Evolutionary conservation across 2,113 vertebrate species (phyloP).

Genomic region (Sciurus niger): DNA sequence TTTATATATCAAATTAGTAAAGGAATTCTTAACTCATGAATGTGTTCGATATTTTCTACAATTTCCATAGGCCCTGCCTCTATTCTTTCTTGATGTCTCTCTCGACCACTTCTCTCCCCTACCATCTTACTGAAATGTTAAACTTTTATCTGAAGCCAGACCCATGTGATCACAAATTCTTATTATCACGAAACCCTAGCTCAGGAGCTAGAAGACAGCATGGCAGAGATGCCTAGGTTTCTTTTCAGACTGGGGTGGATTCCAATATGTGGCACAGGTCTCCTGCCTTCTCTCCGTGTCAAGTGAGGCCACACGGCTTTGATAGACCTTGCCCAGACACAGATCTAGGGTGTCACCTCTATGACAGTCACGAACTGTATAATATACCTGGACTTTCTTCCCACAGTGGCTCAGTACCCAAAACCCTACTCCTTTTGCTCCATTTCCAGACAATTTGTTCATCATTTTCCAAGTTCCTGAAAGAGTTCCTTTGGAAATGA

Average conservation of each 20-base stretch:
- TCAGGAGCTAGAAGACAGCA: background rate
- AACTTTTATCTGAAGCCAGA: constrained; percentile 25
- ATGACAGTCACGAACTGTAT: background rate
- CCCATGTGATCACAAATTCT: background rate
- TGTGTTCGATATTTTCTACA: background rate
- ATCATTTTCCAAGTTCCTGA: background rate
- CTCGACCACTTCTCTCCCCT: background rate
- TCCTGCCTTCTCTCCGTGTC: background rate
- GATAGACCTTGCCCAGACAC: background rate
- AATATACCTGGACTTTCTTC: background rate
- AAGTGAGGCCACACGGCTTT: background rate
- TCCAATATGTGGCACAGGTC: background rate
- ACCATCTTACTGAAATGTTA: background rate
- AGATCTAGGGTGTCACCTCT: background rate
- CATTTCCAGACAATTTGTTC: background rate
- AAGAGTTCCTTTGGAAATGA: background rate
- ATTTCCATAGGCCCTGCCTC: background rate
- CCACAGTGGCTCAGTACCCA: background rate
- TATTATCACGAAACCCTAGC: background rate
- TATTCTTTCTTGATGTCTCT: background rate
- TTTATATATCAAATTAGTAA: constrained; percentile 1
- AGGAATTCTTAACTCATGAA: background rate
- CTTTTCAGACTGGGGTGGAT: background rate
- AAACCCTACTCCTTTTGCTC: background rate
- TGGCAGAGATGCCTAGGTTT: background rate